Conservation (phyloP, 2,888 invertebrate genomes). For the Therioaphis trifolii region DNA sequence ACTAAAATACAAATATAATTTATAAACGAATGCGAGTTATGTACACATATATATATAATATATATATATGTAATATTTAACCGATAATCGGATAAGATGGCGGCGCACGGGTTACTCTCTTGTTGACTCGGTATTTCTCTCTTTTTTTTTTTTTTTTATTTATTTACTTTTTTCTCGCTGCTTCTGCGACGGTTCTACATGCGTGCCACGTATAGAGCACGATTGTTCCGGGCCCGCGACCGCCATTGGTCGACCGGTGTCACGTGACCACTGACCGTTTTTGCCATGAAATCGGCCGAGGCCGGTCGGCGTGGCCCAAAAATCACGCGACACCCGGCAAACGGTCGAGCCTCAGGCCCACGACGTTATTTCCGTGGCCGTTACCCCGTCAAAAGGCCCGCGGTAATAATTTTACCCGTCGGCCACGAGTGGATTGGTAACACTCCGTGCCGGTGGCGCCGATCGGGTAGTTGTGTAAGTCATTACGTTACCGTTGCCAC, state of each 20-base stretch:
- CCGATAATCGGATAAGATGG: slow-evolving; percentile 61
- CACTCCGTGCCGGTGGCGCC: background rate
- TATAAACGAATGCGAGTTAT: slow-evolving; percentile 1
- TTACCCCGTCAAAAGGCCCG: background rate
- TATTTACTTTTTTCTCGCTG: slow-evolving; percentile 48
- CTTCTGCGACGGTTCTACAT: slow-evolving; percentile 44
- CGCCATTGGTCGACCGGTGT: slow-evolving; percentile 41
- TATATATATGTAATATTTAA: slow-evolving; percentile 35
- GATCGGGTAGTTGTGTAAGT: background rate
- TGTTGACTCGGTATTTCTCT: slow-evolving; percentile 52
- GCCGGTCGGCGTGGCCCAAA: background rate
- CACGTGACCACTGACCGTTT: slow-evolving; percentile 52
- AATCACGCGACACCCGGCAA: background rate
- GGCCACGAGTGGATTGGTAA: slow-evolving; percentile 23
- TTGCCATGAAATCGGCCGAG: slow-evolving; percentile 51
- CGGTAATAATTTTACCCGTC: background rate
- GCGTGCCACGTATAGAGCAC: slow-evolving; percentile 62
- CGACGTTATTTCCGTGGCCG: background rate
- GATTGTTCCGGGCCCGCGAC: slow-evolving; percentile 25
- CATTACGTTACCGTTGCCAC: slow-evolving; percentile 19
- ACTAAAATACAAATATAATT: background rate
- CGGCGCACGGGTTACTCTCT: slow-evolving; percentile 49
- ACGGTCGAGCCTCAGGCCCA: background rate
- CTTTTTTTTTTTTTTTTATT: slow-evolving; percentile 53
- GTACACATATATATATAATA: background rate